Evolutionary conservation across 2,797 vertebrate genomes (phyloP).

Genomic region (Micromesistius poutassou): DNA sequence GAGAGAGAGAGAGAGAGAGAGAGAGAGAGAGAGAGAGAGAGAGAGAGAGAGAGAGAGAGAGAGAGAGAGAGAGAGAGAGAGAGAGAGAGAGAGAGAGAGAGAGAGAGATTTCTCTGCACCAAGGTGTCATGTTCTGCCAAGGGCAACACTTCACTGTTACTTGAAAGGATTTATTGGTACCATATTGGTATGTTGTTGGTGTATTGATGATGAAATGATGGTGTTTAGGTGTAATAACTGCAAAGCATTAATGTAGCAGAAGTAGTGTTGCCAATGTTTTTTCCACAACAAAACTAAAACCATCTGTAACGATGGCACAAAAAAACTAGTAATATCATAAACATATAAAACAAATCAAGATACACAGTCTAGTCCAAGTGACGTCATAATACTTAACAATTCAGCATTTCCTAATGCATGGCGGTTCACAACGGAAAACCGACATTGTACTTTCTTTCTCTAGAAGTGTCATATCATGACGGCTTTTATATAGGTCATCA

Average conservation of each 20-base stretch:
- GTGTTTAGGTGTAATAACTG: background rate
- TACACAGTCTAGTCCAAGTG: too few relatives aligned
- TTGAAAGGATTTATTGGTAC: background rate
- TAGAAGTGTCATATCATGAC: too few relatives aligned
- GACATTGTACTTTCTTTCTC: too few relatives aligned
- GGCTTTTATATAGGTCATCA: too few relatives aligned
- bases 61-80: background rate
- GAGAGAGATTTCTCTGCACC: background rate
- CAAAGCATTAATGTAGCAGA: background rate
- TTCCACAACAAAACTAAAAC: background rate
- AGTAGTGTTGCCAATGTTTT: too few relatives aligned
- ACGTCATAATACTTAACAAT: too few relatives aligned
- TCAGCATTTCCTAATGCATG: too few relatives aligned
- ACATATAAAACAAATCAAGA: background rate
- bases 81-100: slow-evolving; percentile 1
- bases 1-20: background rate
- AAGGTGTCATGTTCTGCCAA: background rate
- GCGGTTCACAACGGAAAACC: too few relatives aligned
- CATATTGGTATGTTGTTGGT: too few relatives aligned
- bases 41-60: slow-evolving; percentile 14
- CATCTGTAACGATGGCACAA: background rate
- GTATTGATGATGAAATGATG: background rate
- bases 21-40: background rate
- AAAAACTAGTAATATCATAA: background rate
- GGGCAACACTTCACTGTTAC: background rate